Percentiles rank a stretch among this genome's conserved stretches.
Evolutionary conservation across 2,113 vertebrate species (phyloP).

Genomic region (Chionomys nivalis): DNA sequence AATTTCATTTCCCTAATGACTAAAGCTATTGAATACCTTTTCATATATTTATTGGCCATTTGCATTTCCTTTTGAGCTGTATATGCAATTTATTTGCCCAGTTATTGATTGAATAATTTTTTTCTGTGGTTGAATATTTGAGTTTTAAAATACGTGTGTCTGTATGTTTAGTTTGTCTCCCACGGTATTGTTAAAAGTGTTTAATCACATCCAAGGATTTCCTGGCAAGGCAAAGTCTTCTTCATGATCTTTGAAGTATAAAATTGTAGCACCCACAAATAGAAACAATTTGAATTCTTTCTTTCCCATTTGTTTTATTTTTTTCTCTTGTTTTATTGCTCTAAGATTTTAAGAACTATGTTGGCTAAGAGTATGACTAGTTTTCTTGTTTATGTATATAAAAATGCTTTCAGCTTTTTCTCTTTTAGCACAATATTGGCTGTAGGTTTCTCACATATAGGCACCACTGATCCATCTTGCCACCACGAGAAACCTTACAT

Average conservation of each 20-base stretch:
- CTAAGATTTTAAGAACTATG: neutral
- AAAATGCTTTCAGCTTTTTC: neutral
- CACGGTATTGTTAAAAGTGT: neutral
- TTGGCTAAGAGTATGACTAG: neutral
- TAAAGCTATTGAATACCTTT: neutral
- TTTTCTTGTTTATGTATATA: neutral
- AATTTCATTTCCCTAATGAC: neutral
- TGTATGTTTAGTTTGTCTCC: neutral
- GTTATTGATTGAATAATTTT: neutral
- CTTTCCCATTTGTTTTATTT: neutral
- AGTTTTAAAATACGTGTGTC: neutral
- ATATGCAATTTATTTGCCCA: neutral
- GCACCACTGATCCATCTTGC: neutral
- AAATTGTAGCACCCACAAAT: neutral
- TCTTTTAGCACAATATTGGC: neutral
- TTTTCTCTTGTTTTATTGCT: neutral
- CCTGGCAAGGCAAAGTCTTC: neutral
- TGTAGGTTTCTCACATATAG: neutral
- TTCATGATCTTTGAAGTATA: neutral
- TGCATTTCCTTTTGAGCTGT: neutral
- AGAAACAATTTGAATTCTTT: neutral
- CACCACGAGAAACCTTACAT: neutral
- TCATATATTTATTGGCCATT: neutral
- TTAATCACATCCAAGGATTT: neutral
- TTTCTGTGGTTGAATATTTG: neutral